Evolutionary conservation across 1,140 invertebrate species (phyloP), one percentile per base, ranked within the genome.

Genomic region (Diorhabda elongata): DNA sequence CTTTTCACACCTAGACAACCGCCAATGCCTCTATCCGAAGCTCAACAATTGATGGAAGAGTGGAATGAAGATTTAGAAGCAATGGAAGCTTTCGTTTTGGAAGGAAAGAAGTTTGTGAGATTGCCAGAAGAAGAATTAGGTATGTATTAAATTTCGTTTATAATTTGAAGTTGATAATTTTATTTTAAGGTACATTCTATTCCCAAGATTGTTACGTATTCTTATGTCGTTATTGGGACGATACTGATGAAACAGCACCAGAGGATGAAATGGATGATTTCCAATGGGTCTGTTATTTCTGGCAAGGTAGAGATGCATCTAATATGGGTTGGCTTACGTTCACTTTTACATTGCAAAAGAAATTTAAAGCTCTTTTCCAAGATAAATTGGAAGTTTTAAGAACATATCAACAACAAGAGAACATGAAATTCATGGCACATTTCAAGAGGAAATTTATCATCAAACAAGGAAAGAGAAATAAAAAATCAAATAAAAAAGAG

Each of bases 291-390:
- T 97, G 99, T 5, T 99, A 99, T 81, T 99, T 99, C 83, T 99
- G 98, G 98, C 98, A 99, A 85, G 96, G 97, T 1, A 84, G 98
- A 71, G 91, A 98, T 78, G 97, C 98, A 3, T 91, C 92, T 59
- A 99, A 99, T 83, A 99, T 99, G 96, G 98, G 97, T 41, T 99
- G 97, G 97, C 86, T 99, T 0, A 98, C 96, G 5, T 99, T 99
- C 82, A 99, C 97, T 1, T 99, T 99, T 83, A 94, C 93, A 74
- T 86, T 99, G 66, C 95, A 98, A 83, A 96, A 98, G 79, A 98
- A 98, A 83, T 99, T 99, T 84, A 97, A 99, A 82, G 88, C 91
- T 26, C 85, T 98, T 68, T 99, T 98, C 81, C 59, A 92, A 47
- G 93, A 96, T 77, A 95, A 98, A 76, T 84, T 99, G 68, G 97